A percentile compares a stretch with the other conserved stretches of the same genome.
phyloP scores from a whole-genome alignment of 30 jellyfish, hydroid and myxozoan species.

The Turritopsis dohrnii region DNA sequence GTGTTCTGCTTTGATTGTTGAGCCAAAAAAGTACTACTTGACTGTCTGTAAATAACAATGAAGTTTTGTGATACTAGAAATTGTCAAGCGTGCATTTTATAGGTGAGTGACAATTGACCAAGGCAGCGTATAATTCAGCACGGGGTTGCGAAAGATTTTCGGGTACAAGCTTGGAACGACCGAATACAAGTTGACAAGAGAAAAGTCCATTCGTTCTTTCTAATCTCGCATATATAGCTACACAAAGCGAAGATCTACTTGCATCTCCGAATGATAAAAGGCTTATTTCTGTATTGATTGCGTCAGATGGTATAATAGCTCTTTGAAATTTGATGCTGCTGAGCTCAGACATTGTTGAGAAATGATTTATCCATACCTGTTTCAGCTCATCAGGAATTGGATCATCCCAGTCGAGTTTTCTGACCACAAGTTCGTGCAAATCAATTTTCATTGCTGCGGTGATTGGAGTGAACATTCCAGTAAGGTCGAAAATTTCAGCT shows the following conservation, averaged over 20 bases:
- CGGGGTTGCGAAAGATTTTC: conserved; percentile 2
- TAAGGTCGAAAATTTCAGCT: too few relatives aligned
- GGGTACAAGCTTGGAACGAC: too few relatives aligned
- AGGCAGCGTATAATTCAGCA: not conserved
- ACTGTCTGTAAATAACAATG: not conserved
- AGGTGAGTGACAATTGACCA: not conserved
- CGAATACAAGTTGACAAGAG: conserved; percentile 20
- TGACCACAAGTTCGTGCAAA: too few relatives aligned
- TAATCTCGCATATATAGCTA: not conserved
- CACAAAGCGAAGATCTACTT: not conserved
- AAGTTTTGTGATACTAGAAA: not conserved
- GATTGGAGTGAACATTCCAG: too few relatives aligned
- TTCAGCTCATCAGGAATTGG: too few relatives aligned
- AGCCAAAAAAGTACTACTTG: conserved; percentile 17
- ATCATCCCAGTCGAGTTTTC: too few relatives aligned
- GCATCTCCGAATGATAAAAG: not conserved
- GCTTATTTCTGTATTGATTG: not conserved
- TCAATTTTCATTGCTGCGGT: too few relatives aligned
- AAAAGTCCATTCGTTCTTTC: not conserved
- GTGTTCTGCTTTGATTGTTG: conserved; percentile 8
- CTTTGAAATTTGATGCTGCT: too few relatives aligned
- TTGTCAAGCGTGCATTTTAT: not conserved
- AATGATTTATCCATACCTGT: too few relatives aligned
- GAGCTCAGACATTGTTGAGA: too few relatives aligned
- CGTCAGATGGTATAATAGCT: not conserved